These are phyloP conservation scores for Solea solea DNA, from an alignment of 2,113 vertebrate species.

Conservation along the genomic window DNA sequence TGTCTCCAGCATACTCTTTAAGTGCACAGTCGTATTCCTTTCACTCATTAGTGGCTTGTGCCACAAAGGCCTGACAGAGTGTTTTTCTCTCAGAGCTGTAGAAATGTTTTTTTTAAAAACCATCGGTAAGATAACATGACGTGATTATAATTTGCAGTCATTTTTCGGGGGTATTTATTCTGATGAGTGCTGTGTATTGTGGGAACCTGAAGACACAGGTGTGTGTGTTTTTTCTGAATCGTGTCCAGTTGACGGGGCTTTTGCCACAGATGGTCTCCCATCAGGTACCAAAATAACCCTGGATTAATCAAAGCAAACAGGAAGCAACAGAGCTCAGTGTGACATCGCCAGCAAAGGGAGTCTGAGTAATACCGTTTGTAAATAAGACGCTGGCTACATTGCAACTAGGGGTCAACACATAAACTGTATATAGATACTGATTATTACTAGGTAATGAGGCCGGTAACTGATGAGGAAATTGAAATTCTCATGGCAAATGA, in stretches of 20 bases:
- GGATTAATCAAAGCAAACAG: background rate
- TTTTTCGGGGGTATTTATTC: background rate
- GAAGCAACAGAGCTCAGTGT: background rate
- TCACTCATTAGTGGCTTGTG: background rate
- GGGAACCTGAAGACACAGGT: background rate
- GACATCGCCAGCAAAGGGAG: too few relatives aligned
- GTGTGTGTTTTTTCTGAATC: conserved; percentile 1
- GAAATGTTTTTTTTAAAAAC: background rate
- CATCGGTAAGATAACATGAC: background rate
- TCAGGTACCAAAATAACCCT: background rate
- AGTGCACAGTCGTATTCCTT: background rate
- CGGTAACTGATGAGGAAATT: too few relatives aligned
- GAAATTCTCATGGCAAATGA: too few relatives aligned
- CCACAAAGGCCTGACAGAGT: background rate
- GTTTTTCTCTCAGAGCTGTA: background rate
- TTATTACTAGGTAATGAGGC: too few relatives aligned
- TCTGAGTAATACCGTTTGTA: background rate
- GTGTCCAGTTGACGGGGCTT: background rate
- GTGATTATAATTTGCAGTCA: background rate
- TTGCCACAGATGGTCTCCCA: background rate
- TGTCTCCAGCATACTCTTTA: background rate
- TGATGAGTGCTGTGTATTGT: background rate
- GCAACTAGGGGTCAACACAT: background rate
- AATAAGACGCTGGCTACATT: background rate
- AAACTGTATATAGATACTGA: too few relatives aligned